Evolutionary conservation across 2,113 vertebrate genomes (phyloP).

Genomic region (Bucco capensis): DNA sequence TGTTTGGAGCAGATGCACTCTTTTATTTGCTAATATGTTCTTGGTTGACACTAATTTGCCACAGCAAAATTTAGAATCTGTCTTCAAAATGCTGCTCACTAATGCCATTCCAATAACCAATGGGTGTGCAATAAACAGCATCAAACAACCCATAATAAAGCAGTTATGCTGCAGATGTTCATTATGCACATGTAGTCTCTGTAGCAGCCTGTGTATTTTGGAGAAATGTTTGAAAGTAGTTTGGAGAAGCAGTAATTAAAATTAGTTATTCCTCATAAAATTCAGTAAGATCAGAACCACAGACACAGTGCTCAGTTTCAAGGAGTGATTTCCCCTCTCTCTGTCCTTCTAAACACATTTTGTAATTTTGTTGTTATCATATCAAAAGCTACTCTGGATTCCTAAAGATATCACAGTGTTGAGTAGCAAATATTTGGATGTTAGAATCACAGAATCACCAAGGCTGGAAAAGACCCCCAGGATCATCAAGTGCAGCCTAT

Average conservation of each 20-base stretch:
- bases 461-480: too few relatives aligned
- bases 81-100: slow-evolving; percentile 45
- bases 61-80: not conserved
- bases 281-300: not conserved
- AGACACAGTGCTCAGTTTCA: not conserved
- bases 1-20: slow-evolving; percentile 34
- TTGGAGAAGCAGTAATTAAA: slow-evolving; percentile 39
- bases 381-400: not conserved
- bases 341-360: not conserved
- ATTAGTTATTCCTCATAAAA: not conserved
- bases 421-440: not conserved
- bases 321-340: not conserved
- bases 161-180: slow-evolving; percentile 65
- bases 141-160: slow-evolving; percentile 43
- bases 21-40: slow-evolving; percentile 63
- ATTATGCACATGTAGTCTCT: slow-evolving; percentile 54
- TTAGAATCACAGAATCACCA: too few relatives aligned
- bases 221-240: slow-evolving; percentile 47
- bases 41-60: slow-evolving; percentile 24
- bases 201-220: slow-evolving; percentile 41
- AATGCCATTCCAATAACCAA: slow-evolving; percentile 40
- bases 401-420: not conserved
- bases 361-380: not conserved
- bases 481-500: too few relatives aligned
- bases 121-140: slow-evolving; percentile 12